phyloP scores from a whole-genome alignment of 2,888 invertebrate genomes.

The Melanargia galathea region DNA sequence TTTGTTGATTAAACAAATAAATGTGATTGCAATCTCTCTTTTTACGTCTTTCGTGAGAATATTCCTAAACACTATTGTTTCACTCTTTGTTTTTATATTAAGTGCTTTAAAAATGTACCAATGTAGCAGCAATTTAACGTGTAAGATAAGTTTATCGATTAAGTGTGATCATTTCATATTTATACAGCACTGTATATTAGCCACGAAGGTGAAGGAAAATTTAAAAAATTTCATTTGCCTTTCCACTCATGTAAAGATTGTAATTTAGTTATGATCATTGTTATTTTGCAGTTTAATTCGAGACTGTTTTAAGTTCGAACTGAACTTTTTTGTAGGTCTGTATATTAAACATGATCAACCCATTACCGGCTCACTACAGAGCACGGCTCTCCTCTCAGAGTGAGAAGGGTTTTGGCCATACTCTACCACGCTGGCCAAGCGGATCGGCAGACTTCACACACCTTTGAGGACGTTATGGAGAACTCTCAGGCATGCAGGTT shows the following conservation, averaged over 20 bases:
- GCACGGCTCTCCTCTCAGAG: too few species aligned
- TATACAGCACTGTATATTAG: not conserved
- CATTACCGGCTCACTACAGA: too few species aligned
- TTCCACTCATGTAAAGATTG: not conserved
- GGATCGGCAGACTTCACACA: too few species aligned
- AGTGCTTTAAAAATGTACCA: not conserved
- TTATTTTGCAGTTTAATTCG: not conserved
- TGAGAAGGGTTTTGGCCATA: too few species aligned
- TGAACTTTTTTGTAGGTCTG: too few species aligned
- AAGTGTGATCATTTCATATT: not conserved
- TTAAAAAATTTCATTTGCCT: not conserved
- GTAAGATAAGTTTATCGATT: not conserved
- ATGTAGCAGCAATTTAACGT: not conserved
- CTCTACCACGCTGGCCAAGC: too few species aligned
- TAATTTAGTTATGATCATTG: not conserved
- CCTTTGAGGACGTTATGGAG: too few species aligned
- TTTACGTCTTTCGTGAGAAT: constrained; percentile 7
- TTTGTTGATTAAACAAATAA: constrained; percentile 53
- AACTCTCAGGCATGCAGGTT: too few species aligned
- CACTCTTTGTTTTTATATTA: not conserved
- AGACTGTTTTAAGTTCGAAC: not conserved
- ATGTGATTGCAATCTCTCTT: constrained; percentile 15
- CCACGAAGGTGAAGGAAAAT: not conserved
- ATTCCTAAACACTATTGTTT: constrained; percentile 3
- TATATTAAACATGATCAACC: too few species aligned